Percentiles rank a stretch among this genome's conserved stretches.
phyloP scores from a whole-genome alignment of 1,140 invertebrate species.

The Bacillus rossius region DNA sequence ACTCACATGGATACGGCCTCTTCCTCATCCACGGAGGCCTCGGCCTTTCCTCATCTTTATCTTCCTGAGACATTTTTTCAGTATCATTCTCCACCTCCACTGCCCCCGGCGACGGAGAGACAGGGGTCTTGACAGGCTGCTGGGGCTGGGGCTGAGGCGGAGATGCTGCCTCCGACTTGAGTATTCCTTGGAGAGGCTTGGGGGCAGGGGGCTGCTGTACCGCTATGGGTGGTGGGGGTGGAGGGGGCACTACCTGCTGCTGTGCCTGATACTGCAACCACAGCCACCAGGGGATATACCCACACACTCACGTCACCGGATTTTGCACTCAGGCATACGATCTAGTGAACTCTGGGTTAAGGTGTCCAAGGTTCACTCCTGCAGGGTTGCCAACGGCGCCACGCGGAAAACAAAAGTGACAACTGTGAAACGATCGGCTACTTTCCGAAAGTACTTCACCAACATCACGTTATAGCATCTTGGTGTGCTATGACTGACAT shows the following conservation, averaged over 20 bases:
- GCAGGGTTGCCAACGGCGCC: too few species aligned
- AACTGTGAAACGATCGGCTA: too few species aligned
- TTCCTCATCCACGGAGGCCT: slow-evolving; percentile 6
- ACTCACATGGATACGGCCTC: slow-evolving; percentile 7
- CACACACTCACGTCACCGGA: slow-evolving; percentile 19
- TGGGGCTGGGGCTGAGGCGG: background rate
- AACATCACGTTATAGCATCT: too few species aligned
- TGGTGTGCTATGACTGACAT: too few species aligned
- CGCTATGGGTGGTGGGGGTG: background rate
- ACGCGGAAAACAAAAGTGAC: too few species aligned
- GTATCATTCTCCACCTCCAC: background rate
- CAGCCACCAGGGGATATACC: slow-evolving; percentile 20
- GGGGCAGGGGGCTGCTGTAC: background rate
- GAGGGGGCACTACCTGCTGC: slow-evolving; percentile 3
- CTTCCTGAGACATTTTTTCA: background rate
- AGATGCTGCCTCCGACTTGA: background rate
- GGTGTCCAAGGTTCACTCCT: too few species aligned
- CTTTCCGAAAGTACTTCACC: too few species aligned
- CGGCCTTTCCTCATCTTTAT: background rate
- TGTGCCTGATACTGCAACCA: slow-evolving; percentile 16
- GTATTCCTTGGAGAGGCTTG: background rate
- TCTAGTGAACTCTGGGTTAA: too few species aligned
- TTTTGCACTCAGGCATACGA: slow-evolving; percentile 16
- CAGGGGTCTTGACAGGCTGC: background rate
- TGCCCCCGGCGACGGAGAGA: background rate